These are phyloP conservation scores for Stenolophus ochropezus DNA, from an alignment of 2,888 invertebrate genomes.

Conservation along the genomic window DNA sequence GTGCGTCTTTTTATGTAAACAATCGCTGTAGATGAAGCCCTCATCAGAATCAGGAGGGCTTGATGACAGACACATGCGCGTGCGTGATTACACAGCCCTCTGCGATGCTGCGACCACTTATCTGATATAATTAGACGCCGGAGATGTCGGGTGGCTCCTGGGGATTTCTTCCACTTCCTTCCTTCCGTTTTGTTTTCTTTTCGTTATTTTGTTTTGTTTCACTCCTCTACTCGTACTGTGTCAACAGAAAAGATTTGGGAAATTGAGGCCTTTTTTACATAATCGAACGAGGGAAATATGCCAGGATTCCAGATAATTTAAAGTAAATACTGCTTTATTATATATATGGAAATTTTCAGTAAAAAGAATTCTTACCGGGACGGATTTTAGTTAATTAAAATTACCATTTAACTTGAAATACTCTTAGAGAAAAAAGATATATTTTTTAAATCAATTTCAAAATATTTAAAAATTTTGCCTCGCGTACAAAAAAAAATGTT, in stretches of 20 bases:
- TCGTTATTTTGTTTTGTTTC: slow-evolving; percentile 16
- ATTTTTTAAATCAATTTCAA: too few relatives aligned
- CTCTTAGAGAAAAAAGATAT: too few relatives aligned
- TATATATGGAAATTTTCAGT: too few relatives aligned
- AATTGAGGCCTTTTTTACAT: neutral
- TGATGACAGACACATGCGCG: slow-evolving; percentile 26
- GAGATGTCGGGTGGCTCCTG: slow-evolving; percentile 38
- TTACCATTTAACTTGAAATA: too few relatives aligned
- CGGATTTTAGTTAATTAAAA: too few relatives aligned
- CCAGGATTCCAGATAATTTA: neutral
- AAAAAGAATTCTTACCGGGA: too few relatives aligned
- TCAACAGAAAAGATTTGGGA: slow-evolving; percentile 29
- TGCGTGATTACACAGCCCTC: slow-evolving; percentile 2
- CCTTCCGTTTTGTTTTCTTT: slow-evolving; percentile 40
- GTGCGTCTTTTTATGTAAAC: slow-evolving; percentile 51
- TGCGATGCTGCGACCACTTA: slow-evolving; percentile 45
- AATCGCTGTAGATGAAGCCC: slow-evolving; percentile 51
- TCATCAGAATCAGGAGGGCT: slow-evolving; percentile 23
- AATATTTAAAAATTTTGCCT: too few relatives aligned
- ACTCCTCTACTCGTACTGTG: neutral
- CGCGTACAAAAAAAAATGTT: too few relatives aligned
- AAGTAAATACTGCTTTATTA: neutral
- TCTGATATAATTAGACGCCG: slow-evolving; percentile 56
- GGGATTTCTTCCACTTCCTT: slow-evolving; percentile 36
- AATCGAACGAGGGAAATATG: neutral